Conservation (phyloP, 2,113 vertebrate genomes). For the Percina caprodes region DNA sequence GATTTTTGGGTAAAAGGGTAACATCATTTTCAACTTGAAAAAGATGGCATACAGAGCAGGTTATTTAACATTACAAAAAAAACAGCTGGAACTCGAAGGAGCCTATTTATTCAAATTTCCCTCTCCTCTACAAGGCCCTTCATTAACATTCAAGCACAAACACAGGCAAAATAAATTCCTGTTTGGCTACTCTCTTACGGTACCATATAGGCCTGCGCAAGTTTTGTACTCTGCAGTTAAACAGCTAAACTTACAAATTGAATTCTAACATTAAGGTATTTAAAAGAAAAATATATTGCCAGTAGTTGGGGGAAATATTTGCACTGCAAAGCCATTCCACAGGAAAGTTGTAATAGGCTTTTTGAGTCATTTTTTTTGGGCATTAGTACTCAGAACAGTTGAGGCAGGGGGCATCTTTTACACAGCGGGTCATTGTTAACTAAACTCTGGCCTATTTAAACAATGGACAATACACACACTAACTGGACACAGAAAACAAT, state of each 20-base stretch:
- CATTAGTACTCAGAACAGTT: constrained; percentile 14
- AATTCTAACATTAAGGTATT: background rate
- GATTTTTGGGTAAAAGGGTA: background rate
- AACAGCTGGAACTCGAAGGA: constrained; percentile 5
- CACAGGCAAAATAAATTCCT: constrained; percentile 31
- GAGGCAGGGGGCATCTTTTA: constrained; percentile 44
- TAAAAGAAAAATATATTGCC: background rate
- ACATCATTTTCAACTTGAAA: background rate
- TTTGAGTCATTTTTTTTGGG: constrained; percentile 26
- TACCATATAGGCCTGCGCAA: constrained; percentile 2
- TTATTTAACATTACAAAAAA: constrained; percentile 51
- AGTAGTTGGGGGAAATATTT: background rate
- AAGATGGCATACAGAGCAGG: constrained; percentile 28
- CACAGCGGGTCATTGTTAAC: constrained; percentile 50
- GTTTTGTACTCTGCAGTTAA: background rate
- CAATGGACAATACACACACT: constrained; percentile 67
- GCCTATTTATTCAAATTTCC: constrained; percentile 46
- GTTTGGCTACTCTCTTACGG: constrained; percentile 22
- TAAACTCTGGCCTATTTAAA: constrained; percentile 52
- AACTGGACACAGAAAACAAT: constrained; percentile 58
- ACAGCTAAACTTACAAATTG: background rate
- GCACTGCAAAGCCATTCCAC: constrained; percentile 12
- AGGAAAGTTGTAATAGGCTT: constrained; percentile 14
- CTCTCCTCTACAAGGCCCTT: constrained; percentile 44
- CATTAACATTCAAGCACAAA: constrained; percentile 71